Evolutionary conservation across 2,797 vertebrate species (phyloP).

Genomic region (Phoxinus dragarum): DNA sequence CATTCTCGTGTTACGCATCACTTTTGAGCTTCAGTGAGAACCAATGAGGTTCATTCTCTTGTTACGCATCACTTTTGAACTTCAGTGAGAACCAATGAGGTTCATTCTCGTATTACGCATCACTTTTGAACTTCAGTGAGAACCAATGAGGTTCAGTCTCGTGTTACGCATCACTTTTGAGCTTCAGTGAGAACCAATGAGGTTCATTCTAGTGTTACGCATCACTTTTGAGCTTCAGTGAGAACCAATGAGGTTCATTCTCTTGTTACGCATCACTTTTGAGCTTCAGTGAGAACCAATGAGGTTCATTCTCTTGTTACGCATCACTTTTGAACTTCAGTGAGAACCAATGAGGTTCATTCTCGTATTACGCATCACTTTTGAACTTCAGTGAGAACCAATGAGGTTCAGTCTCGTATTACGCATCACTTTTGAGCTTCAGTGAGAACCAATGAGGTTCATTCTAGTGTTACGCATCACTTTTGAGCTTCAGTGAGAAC

Average conservation of each 20-base stretch:
- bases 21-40: not conserved
- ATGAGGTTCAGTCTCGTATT: not conserved
- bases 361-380: too few species aligned
- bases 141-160: not conserved
- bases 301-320: not conserved
- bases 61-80: too few species aligned
- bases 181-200: too few species aligned
- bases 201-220: not conserved
- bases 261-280: too few species aligned
- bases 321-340: too few species aligned
- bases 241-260: not conserved
- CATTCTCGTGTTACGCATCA: not conserved
- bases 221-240: too few species aligned
- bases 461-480: too few species aligned
- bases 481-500: too few species aligned
- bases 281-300: too few species aligned
- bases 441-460: not conserved
- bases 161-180: too few species aligned
- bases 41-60: not conserved
- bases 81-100: too few species aligned
- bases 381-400: too few species aligned
- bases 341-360: not conserved
- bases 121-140: not conserved
- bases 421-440: not conserved
- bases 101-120: not conserved